phyloP scores from a whole-genome alignment of 2,888 invertebrate genomes.

The Pecten maximus region DNA sequence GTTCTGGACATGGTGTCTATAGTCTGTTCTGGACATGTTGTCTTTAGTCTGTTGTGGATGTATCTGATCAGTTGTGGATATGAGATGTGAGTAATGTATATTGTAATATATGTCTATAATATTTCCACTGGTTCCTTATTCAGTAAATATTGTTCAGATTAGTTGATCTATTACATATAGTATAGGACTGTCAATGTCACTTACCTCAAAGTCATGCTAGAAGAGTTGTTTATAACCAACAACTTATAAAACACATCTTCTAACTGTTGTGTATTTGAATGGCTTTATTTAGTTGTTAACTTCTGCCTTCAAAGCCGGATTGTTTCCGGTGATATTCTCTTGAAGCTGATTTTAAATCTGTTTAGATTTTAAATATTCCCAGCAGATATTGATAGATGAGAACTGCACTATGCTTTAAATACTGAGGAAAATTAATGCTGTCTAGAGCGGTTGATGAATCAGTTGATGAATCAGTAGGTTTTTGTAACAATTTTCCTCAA shows the following conservation, averaged over 20 bases:
- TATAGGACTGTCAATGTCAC: neutral
- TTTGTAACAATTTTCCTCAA: neutral
- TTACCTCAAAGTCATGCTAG: neutral
- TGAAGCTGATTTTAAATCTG: neutral
- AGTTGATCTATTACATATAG: neutral
- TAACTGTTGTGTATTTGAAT: neutral
- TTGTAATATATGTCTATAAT: too few species aligned
- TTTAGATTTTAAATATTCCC: neutral
- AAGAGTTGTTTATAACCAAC: neutral
- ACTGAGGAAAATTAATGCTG: neutral
- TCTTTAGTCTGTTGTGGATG: too few species aligned
- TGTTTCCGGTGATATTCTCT: neutral
- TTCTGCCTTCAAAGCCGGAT: neutral
- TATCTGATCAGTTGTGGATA: too few species aligned
- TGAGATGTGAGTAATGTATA: too few species aligned
- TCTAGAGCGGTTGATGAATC: constrained; percentile 4
- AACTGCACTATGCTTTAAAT: neutral
- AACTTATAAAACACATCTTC: neutral
- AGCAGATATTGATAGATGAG: constrained; percentile 2
- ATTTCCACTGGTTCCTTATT: too few species aligned
- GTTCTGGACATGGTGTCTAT: too few species aligned
- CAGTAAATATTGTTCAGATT: neutral
- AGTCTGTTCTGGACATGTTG: too few species aligned
- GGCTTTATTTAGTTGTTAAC: neutral
- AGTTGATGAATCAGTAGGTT: neutral